These are phyloP conservation scores for Chloropsis hardwickii DNA, from an alignment of 2,113 vertebrate genomes.

Conservation along the genomic window DNA sequence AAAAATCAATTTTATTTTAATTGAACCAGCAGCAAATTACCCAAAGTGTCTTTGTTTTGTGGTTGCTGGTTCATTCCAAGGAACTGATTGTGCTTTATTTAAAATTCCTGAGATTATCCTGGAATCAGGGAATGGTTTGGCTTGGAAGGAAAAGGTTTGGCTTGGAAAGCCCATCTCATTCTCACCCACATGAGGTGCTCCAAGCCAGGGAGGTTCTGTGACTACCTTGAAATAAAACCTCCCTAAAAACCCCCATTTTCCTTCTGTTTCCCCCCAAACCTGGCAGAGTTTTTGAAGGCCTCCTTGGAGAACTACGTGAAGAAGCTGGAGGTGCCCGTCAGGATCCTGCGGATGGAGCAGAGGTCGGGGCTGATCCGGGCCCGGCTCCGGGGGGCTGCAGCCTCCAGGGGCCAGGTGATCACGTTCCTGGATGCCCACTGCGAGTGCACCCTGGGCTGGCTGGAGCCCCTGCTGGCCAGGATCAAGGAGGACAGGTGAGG, in stretches of 20 bases:
- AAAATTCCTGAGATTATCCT: not conserved
- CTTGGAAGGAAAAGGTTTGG: not conserved
- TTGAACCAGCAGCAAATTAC: accelerated
- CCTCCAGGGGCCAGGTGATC: slow-evolving; percentile 89
- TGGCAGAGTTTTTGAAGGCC: slow-evolving; percentile 88
- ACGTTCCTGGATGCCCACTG: slow-evolving; percentile 97
- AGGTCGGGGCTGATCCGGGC: slow-evolving; percentile 93
- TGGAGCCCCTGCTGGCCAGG: slow-evolving; percentile 90
- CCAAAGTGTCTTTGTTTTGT: accelerated
- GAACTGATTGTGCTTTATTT: accelerated
- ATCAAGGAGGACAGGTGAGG: slow-evolving; percentile 86
- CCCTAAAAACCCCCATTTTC: not conserved
- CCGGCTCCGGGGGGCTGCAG: slow-evolving; percentile 88
- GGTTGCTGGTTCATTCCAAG: not conserved
- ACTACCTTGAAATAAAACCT: not conserved
- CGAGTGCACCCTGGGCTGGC: slow-evolving; percentile 92
- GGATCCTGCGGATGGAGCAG: slow-evolving; percentile 92
- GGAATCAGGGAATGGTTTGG: not conserved
- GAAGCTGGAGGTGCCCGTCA: slow-evolving; percentile 82
- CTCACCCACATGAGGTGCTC: not conserved
- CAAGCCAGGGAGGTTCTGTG: too few relatives aligned
- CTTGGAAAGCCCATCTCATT: accelerated
- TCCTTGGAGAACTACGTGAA: slow-evolving; percentile 86
- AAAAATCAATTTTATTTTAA: too few relatives aligned
- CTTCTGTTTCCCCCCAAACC: accelerated